Percentiles rank a stretch among this genome's conserved stretches.
phyloP scores from a whole-genome alignment of 1,140 invertebrate species.

The Papilio glaucus region DNA sequence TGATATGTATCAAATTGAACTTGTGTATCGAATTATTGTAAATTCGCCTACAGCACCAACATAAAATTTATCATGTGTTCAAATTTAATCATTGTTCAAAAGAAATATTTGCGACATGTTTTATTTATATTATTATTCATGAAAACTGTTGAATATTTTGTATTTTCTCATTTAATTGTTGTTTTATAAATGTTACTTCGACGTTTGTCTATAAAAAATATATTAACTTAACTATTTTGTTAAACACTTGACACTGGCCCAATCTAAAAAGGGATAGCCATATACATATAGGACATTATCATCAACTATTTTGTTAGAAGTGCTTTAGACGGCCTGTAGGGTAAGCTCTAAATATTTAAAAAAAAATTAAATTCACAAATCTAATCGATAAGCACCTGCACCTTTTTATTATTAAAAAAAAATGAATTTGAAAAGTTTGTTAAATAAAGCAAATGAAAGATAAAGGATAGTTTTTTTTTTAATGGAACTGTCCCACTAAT shows the following conservation, averaged over 20 bases:
- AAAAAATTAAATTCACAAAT: constrained; percentile 51
- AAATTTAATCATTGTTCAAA: not conserved
- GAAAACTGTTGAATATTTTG: not conserved
- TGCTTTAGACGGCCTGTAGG: constrained; percentile 23
- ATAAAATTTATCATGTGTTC: not conserved
- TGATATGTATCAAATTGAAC: not conserved
- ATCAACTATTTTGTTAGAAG: not conserved
- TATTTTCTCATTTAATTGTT: not conserved
- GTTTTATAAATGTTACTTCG: not conserved
- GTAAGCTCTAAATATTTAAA: constrained; percentile 23
- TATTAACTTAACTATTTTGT: not conserved
- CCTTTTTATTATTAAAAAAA: constrained; percentile 59
- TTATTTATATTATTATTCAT: not conserved
- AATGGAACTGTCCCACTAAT: not conserved
- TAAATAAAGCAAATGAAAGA: constrained; percentile 70
- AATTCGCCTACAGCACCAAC: not conserved
- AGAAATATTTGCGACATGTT: not conserved
- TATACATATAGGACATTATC: too few relatives aligned
- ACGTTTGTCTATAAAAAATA: not conserved
- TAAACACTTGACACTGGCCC: too few relatives aligned
- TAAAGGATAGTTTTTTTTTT: constrained; percentile 32
- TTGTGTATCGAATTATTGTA: not conserved
- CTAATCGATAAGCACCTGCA: constrained; percentile 62
- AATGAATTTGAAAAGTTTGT: constrained; percentile 66
- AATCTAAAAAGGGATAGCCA: too few relatives aligned